Conservation (phyloP, 2,113 vertebrate genomes). For the Callipepla californica region DNA sequence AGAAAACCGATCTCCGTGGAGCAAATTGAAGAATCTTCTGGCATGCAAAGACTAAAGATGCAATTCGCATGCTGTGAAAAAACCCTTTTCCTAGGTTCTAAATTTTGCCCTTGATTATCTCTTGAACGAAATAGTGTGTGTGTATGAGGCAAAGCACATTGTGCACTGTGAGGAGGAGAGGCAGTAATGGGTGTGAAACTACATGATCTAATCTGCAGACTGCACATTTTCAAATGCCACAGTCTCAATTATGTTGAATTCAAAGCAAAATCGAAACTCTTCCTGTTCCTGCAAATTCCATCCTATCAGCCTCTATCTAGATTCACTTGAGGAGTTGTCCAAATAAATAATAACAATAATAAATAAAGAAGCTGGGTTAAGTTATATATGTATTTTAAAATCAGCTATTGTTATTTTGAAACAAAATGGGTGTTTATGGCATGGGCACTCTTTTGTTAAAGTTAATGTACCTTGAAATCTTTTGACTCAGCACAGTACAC, state of each 20-base stretch:
- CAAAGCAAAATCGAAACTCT: constrained; percentile 61
- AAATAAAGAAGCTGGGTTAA: constrained; percentile 58
- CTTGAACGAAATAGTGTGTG: constrained; percentile 66
- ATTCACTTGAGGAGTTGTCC: constrained; percentile 57
- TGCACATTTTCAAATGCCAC: constrained; percentile 71
- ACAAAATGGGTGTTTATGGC: constrained; percentile 48
- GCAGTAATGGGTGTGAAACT: constrained; percentile 69
- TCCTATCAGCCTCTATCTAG: constrained; percentile 49
- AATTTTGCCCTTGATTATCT: constrained; percentile 78
- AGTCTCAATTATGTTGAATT: constrained; percentile 65
- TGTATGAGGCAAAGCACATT: constrained; percentile 41
- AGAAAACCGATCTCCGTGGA: constrained; percentile 65
- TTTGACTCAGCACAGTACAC: constrained; percentile 63
- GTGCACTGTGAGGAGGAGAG: not conserved
- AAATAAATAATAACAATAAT: constrained; percentile 67
- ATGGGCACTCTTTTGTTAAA: constrained; percentile 67
- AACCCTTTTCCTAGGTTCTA: constrained; percentile 70
- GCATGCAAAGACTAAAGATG: constrained; percentile 73
- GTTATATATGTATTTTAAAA: constrained; percentile 55
- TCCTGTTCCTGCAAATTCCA: constrained; percentile 51
- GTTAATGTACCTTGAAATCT: constrained; percentile 73
- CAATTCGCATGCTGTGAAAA: constrained; percentile 72
- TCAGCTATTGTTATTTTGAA: constrained; percentile 42
- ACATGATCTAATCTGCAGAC: constrained; percentile 65
- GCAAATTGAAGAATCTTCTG: constrained; percentile 75